phyloP scores from a whole-genome alignment of 2,888 invertebrate species.

The Sycophila texana region DNA sequence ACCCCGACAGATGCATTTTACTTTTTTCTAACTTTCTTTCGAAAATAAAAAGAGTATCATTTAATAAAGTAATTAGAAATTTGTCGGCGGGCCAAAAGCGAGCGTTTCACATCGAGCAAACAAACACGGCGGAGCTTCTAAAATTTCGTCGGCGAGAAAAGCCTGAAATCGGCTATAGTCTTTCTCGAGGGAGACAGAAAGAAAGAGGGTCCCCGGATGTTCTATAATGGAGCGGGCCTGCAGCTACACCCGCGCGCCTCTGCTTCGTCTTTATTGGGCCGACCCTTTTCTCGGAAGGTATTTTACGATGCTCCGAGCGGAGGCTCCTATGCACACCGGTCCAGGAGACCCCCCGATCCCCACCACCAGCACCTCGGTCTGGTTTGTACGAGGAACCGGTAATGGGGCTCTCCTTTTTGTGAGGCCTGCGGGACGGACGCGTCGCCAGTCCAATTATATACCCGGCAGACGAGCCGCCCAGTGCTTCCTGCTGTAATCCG shows the following conservation, averaged over 20 bases:
- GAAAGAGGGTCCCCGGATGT: conserved; percentile 26
- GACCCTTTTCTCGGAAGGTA: conserved; percentile 50
- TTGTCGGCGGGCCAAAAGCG: too few species aligned
- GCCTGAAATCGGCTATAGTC: not conserved
- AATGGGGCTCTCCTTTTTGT: conserved; percentile 43
- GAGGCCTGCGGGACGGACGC: not conserved
- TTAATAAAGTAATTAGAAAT: too few species aligned
- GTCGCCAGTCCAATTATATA: conserved; percentile 2
- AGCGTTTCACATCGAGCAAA: too few species aligned
- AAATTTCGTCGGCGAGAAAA: too few species aligned
- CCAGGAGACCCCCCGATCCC: not conserved
- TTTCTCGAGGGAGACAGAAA: not conserved
- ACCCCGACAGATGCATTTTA: too few species aligned
- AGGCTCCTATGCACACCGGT: conserved; percentile 1
- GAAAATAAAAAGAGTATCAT: too few species aligned
- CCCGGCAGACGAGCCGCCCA: not conserved
- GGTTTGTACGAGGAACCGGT: conserved; percentile 38
- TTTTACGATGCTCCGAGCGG: conserved; percentile 5
- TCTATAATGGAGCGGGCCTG: conserved; percentile 28
- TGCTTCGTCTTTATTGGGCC: conserved; percentile 26
- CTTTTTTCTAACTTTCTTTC: too few species aligned
- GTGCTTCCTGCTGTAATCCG: conserved; percentile 19
- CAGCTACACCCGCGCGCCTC: not conserved
- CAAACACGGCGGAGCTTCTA: too few species aligned
- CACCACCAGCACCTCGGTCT: too few species aligned